Percentiles rank a stretch among this genome's conserved stretches.
Conservation (phyloP, 2,888 invertebrate genomes). For the Cataglyphis albicans region DNA sequence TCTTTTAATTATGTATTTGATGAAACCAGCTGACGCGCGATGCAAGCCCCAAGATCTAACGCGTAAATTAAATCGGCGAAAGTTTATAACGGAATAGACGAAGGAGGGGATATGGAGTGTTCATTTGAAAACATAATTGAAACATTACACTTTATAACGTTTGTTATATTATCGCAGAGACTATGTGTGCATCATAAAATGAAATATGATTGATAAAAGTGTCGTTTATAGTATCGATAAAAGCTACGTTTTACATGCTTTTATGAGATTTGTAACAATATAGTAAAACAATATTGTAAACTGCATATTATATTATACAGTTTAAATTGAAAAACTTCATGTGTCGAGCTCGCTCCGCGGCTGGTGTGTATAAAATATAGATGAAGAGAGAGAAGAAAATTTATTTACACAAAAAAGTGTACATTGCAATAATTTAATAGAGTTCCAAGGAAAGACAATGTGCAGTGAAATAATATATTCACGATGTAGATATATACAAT, state of each 20-base stretch:
- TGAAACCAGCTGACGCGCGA: conserved; percentile 21
- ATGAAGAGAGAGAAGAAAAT: background rate
- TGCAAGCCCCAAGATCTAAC: conserved; percentile 11
- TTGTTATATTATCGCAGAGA: background rate
- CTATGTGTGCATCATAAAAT: background rate
- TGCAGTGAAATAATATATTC: background rate
- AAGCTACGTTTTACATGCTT: background rate
- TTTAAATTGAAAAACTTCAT: conserved; percentile 6
- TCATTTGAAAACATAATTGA: conserved; percentile 26
- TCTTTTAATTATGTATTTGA: conserved; percentile 53
- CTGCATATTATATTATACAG: background rate
- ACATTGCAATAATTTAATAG: background rate
- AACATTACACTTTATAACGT: background rate
- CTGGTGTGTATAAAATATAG: background rate
- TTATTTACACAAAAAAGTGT: background rate
- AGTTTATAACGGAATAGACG: background rate
- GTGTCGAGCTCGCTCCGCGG: background rate
- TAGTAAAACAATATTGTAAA: background rate
- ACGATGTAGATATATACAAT: background rate
- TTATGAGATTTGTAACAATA: conserved; percentile 5
- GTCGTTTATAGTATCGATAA: background rate
- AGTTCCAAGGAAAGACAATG: background rate
- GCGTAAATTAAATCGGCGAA: conserved; percentile 34
- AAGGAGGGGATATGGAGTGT: background rate
- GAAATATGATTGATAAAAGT: conserved; percentile 9